These are phyloP conservation scores for Python bivittatus DNA, from an alignment of 2,113 vertebrate species.

Conservation along the genomic window DNA sequence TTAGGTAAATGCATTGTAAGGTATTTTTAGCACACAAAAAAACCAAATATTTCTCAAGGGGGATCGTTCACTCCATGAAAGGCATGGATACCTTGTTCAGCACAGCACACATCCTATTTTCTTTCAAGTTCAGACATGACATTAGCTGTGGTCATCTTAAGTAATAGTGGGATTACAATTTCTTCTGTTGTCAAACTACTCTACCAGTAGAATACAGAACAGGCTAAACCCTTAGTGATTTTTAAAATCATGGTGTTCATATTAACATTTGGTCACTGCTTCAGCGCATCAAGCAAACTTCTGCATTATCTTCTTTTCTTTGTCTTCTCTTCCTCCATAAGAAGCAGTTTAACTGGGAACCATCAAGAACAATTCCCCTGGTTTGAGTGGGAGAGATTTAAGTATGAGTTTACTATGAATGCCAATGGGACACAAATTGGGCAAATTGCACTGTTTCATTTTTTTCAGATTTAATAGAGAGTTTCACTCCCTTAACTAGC, in stretches of 20 bases:
- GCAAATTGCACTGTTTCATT: not conserved
- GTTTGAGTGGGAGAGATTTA: not conserved
- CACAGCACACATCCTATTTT: conserved; percentile 32
- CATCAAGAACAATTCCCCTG: not conserved
- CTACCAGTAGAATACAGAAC: conserved; percentile 31
- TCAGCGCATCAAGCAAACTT: conserved; percentile 7
- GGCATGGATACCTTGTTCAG: conserved; percentile 29
- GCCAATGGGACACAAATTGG: not conserved
- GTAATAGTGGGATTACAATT: conserved; percentile 59
- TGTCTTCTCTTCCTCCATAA: not conserved
- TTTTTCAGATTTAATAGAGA: not conserved
- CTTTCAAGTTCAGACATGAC: conserved; percentile 61
- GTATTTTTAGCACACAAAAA: conserved; percentile 44
- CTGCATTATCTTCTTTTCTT: not conserved
- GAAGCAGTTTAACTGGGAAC: not conserved
- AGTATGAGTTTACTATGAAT: not conserved
- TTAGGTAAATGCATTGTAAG: conserved; percentile 41
- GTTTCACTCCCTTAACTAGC: not conserved
- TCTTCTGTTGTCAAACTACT: conserved; percentile 58
- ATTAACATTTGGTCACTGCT: conserved; percentile 39
- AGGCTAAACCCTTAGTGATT: conserved; percentile 32
- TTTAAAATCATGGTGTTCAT: conserved; percentile 25
- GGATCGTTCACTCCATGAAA: conserved; percentile 45
- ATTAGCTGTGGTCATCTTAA: not conserved
- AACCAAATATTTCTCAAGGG: conserved; percentile 48